Conservation (phyloP, 2,888 invertebrate species). For the Parnassius glacialis region DNA sequence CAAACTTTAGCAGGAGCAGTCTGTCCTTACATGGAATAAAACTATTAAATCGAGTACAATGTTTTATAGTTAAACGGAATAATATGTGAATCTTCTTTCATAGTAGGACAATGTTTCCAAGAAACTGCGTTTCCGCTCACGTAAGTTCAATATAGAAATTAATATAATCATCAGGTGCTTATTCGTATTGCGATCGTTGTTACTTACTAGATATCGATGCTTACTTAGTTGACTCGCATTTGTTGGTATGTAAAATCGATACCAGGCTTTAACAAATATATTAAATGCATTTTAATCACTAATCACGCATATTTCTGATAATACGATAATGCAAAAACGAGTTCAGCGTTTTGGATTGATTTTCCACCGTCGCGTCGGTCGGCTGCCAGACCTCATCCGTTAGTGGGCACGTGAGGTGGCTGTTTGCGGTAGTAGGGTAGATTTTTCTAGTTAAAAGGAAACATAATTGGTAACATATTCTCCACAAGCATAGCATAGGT, state of each 20-base stretch:
- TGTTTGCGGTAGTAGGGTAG: too few relatives aligned
- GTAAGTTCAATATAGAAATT: constrained; percentile 60
- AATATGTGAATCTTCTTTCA: constrained; percentile 29
- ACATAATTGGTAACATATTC: too few relatives aligned
- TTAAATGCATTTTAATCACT: not conserved
- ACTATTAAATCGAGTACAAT: constrained; percentile 5
- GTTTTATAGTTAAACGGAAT: constrained; percentile 29
- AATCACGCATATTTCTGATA: too few relatives aligned
- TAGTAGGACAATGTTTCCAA: constrained; percentile 44
- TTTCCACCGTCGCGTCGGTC: too few relatives aligned
- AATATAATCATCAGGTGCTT: constrained; percentile 18
- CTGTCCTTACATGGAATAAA: not conserved
- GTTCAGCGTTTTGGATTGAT: too few relatives aligned
- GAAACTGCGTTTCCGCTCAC: constrained; percentile 54
- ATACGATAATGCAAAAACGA: too few relatives aligned
- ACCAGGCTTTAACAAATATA: not conserved
- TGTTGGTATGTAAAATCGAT: not conserved
- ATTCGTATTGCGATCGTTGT: not conserved
- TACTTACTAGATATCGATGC: not conserved
- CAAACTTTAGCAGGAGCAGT: constrained; percentile 52
- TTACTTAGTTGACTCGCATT: not conserved
- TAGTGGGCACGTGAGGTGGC: too few relatives aligned
- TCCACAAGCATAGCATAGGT: too few relatives aligned
- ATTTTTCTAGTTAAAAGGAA: too few relatives aligned
- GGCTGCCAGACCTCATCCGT: too few relatives aligned